Evolutionary conservation across 30 jellyfish, hydroid and myxozoan genomes (phyloP).

Genomic region (Chironex yamaguchii): DNA sequence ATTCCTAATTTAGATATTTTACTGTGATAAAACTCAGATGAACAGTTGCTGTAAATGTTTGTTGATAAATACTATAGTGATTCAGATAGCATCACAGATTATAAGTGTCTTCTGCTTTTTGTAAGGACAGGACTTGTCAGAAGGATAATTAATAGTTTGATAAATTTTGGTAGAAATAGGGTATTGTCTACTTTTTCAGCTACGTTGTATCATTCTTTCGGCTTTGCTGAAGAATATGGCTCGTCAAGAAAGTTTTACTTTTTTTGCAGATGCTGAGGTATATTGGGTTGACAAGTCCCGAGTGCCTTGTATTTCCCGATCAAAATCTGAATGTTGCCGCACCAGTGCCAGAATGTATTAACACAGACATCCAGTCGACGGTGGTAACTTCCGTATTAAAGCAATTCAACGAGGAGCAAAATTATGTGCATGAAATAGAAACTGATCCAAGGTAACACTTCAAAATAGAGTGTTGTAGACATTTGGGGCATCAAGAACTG

Average conservation of each 20-base stretch:
- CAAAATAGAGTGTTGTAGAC: too few species aligned
- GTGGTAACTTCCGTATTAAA: conserved; percentile 93
- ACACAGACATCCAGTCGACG: conserved; percentile 79
- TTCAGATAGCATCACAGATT: too few species aligned
- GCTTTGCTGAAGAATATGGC: too few species aligned
- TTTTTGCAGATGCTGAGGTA: conserved; percentile 82
- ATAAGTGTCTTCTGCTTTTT: too few species aligned
- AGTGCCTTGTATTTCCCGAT: conserved; percentile 91
- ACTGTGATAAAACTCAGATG: too few species aligned
- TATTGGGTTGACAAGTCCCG: conserved; percentile 97
- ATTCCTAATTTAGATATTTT: too few species aligned
- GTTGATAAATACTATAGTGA: too few species aligned
- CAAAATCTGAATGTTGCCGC: conserved; percentile 94
- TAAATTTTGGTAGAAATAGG: background rate
- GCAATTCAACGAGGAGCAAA: conserved; percentile 98
- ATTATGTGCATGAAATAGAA: conserved; percentile 89
- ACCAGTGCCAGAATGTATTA: conserved; percentile 91
- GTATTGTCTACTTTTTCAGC: background rate
- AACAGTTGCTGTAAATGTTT: too few species aligned
- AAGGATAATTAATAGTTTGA: too few species aligned
- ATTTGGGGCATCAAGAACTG: background rate
- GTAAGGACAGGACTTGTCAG: too few species aligned
- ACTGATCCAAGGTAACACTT: conserved; percentile 90
- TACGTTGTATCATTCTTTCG: background rate
- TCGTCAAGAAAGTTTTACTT: background rate